Percentiles rank a stretch among this genome's conserved stretches.
These are phyloP conservation scores for Glyptemys insculpta DNA, from an alignment of 2,797 vertebrate genomes.

Conservation along the genomic window DNA sequence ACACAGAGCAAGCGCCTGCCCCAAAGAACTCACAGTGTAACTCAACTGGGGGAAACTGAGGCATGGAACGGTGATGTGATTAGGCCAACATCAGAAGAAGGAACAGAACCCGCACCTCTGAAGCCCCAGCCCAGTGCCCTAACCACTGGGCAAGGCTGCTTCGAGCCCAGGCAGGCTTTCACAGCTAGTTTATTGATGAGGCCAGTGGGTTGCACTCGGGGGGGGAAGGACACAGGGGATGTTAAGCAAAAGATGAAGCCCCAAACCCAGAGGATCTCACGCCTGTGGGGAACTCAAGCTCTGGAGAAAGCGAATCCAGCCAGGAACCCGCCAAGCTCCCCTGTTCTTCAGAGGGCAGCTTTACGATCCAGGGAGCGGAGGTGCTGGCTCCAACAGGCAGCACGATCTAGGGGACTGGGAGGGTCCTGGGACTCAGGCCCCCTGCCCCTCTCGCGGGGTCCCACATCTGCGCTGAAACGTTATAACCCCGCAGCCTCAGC, in stretches of 20 bases:
- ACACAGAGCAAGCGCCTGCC: not conserved
- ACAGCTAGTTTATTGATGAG: not conserved
- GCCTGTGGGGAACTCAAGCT: no score
- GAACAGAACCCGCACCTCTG: not conserved
- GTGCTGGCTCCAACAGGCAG: not conserved
- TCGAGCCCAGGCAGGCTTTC: not conserved
- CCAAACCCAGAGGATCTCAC: not conserved
- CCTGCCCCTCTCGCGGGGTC: no score
- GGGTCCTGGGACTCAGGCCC: no score
- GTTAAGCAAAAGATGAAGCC: not conserved
- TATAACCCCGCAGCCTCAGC: no score
- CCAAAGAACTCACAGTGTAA: not conserved
- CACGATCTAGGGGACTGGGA: no score
- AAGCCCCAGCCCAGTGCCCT: not conserved
- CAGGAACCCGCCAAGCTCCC: not conserved
- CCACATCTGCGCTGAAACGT: no score
- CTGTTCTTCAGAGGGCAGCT: not conserved
- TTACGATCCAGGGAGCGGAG: not conserved
- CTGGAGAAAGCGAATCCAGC: not conserved
- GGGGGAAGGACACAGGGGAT: not conserved
- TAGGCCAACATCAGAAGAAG: not conserved
- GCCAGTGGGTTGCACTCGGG: not conserved
- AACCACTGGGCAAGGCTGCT: not conserved
- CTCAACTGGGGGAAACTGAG: not conserved
- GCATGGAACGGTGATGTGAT: not conserved